These are phyloP conservation scores for Ditula angustiorana DNA, from an alignment of 2,888 invertebrate genomes.

Conservation along the genomic window DNA sequence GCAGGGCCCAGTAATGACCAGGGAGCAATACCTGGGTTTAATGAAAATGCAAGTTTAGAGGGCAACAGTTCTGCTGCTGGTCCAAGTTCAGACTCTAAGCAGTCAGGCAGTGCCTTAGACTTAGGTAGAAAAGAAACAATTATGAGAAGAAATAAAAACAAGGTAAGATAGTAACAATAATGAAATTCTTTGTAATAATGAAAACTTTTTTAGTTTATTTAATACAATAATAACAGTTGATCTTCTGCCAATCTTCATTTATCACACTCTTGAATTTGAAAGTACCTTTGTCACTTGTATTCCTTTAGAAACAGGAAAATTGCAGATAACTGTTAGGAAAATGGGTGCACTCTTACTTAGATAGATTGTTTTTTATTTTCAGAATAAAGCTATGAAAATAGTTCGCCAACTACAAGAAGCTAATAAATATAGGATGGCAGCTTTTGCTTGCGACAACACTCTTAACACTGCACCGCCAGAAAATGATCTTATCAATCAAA, in stretches of 20 bases:
- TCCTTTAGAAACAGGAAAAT: too few species aligned
- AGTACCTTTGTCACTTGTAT: too few species aligned
- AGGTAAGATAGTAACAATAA: slow-evolving; percentile 51
- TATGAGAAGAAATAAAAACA: slow-evolving; percentile 72
- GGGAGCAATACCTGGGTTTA: slow-evolving; percentile 47
- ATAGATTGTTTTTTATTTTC: slow-evolving; percentile 51
- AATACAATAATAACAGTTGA: too few species aligned
- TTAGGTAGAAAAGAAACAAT: slow-evolving; percentile 66
- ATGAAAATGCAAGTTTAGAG: slow-evolving; percentile 57
- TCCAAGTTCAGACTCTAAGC: slow-evolving; percentile 58
- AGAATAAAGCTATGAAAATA: slow-evolving; percentile 81
- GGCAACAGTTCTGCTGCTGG: slow-evolving; percentile 53
- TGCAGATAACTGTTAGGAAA: too few species aligned
- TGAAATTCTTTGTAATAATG: too few species aligned
- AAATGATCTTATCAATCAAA: slow-evolving; percentile 80
- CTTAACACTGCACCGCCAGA: slow-evolving; percentile 66
- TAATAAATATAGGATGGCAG: slow-evolving; percentile 82
- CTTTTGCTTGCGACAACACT: slow-evolving; percentile 78
- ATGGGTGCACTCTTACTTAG: background rate
- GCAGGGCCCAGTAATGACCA: slow-evolving; percentile 78
- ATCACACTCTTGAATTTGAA: background rate
- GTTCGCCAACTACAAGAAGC: slow-evolving; percentile 80
- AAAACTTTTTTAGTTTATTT: too few species aligned
- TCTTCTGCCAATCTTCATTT: too few species aligned
- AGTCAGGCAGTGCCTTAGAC: slow-evolving; percentile 57